A percentile compares a stretch with the other conserved stretches of the same genome.
These are phyloP conservation scores for Sipha flava DNA, from an alignment of 1,140 invertebrate species.

Conservation along the genomic window DNA sequence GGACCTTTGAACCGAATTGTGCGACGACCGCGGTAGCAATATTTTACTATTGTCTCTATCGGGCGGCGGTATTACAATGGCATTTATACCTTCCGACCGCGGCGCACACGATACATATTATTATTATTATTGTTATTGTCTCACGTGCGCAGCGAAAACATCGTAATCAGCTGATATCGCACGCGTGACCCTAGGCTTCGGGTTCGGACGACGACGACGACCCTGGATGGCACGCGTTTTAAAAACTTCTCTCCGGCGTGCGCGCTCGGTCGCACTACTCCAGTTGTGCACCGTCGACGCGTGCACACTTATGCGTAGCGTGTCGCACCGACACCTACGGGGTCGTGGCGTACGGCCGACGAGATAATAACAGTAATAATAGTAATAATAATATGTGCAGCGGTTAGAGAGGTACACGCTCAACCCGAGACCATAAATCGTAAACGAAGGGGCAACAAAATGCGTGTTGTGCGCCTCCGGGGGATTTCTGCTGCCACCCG, in stretches of 20 bases:
- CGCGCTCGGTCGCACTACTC: neutral
- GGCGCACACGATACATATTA: neutral
- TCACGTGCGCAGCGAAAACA: neutral
- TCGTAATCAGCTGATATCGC: slow-evolving; percentile 13
- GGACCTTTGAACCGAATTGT: slow-evolving; percentile 13
- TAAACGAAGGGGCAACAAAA: slow-evolving; percentile 1
- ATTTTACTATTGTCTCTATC: slow-evolving; percentile 9
- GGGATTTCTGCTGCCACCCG: neutral
- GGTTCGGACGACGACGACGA: neutral
- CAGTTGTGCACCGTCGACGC: neutral
- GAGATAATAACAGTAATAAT: too few species aligned
- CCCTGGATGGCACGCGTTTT: neutral
- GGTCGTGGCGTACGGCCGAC: too few species aligned
- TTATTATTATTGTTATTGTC: too few species aligned
- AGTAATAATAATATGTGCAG: too few species aligned
- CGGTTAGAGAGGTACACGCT: too few species aligned
- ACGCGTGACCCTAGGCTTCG: neutral
- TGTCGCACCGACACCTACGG: too few species aligned
- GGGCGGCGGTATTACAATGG: neutral
- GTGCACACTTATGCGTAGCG: neutral
- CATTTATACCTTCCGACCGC: neutral
- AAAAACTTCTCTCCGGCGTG: neutral
- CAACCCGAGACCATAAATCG: neutral
- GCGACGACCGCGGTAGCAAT: neutral
- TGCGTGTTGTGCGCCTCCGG: neutral